phyloP scores from a whole-genome alignment of 2,797 vertebrate species.

The Sebastes flavidus region DNA sequence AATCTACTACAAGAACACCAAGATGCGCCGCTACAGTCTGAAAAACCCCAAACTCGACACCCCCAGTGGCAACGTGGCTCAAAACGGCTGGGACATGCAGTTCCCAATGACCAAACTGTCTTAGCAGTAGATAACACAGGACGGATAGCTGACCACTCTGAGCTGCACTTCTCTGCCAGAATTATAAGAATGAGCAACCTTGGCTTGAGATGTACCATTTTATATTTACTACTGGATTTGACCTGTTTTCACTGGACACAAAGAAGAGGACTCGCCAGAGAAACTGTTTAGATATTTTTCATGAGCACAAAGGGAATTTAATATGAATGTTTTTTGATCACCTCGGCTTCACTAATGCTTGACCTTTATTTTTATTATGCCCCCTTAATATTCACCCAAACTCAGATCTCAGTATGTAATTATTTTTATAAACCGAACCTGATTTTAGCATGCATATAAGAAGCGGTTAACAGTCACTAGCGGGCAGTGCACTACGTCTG shows the following conservation, averaged over 20 bases:
- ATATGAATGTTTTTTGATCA: constrained; percentile 12
- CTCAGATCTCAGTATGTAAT: not conserved
- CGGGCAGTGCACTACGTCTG: not conserved
- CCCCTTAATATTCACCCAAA: not conserved
- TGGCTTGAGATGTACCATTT: constrained; percentile 21
- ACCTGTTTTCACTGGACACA: constrained; percentile 49
- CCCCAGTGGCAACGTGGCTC: constrained; percentile 80
- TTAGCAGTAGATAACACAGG: constrained; percentile 38
- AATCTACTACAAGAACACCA: constrained; percentile 87
- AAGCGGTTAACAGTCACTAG: not conserved
- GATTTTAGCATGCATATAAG: not conserved
- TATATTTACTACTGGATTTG: constrained; percentile 57
- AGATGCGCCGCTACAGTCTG: constrained; percentile 83
- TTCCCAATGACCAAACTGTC: constrained; percentile 83
- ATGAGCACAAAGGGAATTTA: constrained; percentile 32
- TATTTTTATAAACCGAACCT: not conserved
- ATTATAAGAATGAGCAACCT: not conserved
- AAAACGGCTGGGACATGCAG: constrained; percentile 76
- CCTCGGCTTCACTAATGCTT: not conserved
- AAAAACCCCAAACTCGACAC: constrained; percentile 74
- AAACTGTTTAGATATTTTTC: not conserved
- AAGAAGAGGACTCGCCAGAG: not conserved
- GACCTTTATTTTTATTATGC: not conserved
- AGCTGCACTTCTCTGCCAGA: constrained; percentile 13
- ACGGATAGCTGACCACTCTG: constrained; percentile 19